Conservation (phyloP, 2,888 invertebrate species). For the Sturmia bella region DNA sequence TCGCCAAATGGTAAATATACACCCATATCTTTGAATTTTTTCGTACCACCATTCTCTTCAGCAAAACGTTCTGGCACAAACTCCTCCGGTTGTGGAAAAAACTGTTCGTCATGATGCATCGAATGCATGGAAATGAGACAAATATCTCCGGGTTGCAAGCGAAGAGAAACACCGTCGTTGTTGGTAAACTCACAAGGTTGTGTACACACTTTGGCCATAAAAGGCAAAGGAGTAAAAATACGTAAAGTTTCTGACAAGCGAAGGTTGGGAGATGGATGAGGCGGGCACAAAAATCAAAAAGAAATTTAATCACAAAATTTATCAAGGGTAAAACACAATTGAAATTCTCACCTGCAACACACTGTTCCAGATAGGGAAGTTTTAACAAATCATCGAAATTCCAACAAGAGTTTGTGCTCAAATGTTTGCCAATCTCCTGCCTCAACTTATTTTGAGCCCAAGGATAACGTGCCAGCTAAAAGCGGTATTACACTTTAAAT, state of each 20-base stretch:
- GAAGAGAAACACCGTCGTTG: conserved; percentile 66
- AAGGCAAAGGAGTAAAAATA: conserved; percentile 72
- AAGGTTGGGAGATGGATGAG: background rate
- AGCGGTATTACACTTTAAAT: no score
- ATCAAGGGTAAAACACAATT: background rate
- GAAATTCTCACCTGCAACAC: conserved; percentile 71
- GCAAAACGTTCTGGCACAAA: conserved; percentile 75
- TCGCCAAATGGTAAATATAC: conserved; percentile 76
- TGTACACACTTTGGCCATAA: conserved; percentile 73
- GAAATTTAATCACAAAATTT: conserved; percentile 24
- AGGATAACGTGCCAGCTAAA: conserved; percentile 72
- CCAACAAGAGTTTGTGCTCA: background rate
- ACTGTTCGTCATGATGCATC: conserved; percentile 73
- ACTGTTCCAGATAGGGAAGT: conserved; percentile 74
- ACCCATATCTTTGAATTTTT: conserved; percentile 71
- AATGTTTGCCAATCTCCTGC: conserved; percentile 70
- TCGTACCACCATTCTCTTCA: conserved; percentile 61
- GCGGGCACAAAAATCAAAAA: background rate
- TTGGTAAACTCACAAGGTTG: conserved; percentile 68
- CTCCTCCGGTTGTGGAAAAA: conserved; percentile 71
- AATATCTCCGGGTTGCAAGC: conserved; percentile 68
- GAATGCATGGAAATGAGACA: conserved; percentile 71
- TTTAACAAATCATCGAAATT: conserved; percentile 67
- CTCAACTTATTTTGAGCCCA: conserved; percentile 72
- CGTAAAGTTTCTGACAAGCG: conserved; percentile 72